Evolutionary conservation across 2,113 vertebrate genomes (phyloP).

Genomic region (Crotalus helleri): DNA sequence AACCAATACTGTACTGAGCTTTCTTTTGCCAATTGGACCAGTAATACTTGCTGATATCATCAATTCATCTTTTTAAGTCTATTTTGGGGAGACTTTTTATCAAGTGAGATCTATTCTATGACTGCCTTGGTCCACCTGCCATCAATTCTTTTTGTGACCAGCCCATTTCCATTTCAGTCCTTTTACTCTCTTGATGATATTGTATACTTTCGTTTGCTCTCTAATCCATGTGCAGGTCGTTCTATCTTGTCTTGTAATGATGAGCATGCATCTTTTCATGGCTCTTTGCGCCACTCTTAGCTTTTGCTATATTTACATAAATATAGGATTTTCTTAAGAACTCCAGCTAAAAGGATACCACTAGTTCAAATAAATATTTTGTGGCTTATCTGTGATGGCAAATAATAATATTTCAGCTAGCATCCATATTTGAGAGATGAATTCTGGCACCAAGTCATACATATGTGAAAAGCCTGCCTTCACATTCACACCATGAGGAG

Average conservation of each 20-base stretch:
- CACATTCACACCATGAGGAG: constrained; percentile 36
- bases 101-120: neutral
- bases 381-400: neutral
- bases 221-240: neutral
- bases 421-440: constrained; percentile 24
- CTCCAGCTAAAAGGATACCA: neutral
- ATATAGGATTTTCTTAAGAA: neutral
- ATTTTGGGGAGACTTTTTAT: neutral
- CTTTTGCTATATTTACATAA: neutral
- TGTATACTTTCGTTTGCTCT: neutral
- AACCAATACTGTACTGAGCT: neutral
- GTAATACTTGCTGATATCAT: neutral
- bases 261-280: neutral
- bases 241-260: neutral
- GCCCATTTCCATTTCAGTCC: neutral
- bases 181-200: neutral
- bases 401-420: neutral
- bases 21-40: neutral
- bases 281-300: neutral
- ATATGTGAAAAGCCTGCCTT: constrained; percentile 56
- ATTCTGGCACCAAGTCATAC: constrained; percentile 28
- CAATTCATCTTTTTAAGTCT: neutral
- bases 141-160: neutral
- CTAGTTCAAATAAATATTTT: neutral
- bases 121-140: neutral